phyloP scores from a whole-genome alignment of 2,888 invertebrate species.

The Pristionchus exspectatus region DNA sequence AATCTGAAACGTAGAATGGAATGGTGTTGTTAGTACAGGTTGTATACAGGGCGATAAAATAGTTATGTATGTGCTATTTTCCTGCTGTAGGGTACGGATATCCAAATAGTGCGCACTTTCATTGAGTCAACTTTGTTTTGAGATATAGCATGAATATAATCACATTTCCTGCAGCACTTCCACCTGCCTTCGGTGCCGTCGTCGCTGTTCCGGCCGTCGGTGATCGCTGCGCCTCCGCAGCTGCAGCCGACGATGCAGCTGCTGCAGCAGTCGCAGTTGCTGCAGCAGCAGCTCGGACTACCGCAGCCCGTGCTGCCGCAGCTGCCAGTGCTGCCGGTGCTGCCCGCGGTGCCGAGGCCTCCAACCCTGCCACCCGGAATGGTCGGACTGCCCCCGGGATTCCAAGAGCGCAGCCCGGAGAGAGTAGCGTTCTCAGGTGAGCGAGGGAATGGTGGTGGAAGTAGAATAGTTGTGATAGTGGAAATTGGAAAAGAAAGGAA shows the following conservation, averaged over 20 bases:
- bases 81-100: not conserved
- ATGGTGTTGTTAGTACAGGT: not conserved
- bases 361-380: not conserved
- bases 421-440: not conserved
- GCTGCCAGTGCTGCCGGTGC: not conserved
- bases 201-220: conserved; percentile 46
- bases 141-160: no score
- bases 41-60: no score
- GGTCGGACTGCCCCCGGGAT: not conserved
- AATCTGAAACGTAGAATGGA: not conserved
- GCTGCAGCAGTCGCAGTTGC: conserved; percentile 3
- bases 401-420: not conserved
- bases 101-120: not conserved
- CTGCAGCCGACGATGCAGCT: not conserved
- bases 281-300: not conserved
- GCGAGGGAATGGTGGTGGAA: not conserved
- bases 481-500: not conserved
- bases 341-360: not conserved
- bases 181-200: not conserved
- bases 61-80: no score
- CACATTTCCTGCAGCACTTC: not conserved
- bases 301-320: conserved; percentile 9
- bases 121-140: no score
- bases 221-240: conserved; percentile 1
- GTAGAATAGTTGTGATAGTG: not conserved